Base-by-base conservation (phyloP, 1,140 invertebrate genomes). In the Drosophila repletoides region DNA sequence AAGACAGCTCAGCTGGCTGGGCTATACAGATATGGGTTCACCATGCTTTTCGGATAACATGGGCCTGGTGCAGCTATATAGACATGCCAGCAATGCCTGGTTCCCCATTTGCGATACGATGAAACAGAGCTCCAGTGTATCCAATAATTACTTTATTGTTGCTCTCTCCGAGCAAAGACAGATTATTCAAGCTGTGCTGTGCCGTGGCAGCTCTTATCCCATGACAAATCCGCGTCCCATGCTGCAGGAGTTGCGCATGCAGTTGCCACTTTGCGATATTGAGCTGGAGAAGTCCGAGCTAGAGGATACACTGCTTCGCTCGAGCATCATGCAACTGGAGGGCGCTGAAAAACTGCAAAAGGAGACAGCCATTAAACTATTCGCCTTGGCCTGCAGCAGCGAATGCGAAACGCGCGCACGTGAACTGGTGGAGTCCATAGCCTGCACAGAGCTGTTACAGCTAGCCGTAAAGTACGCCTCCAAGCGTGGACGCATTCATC, bases 391-490 rank as follows among this genome's bases (percentile, higher is more conserved):
- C 0, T 97, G 95, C 81, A 93, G 94, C 68, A 94, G 93, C 86
- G 96, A 97, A 89, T 92, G 95, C 31, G 97, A 99, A 76, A 94
- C 94, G 72, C 92, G 97, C 31, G 97, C 96, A 0, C 88, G 97
- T 2, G 97, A 98, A 90, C 91, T 98, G 4, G 96, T 97, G 88
- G 93, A 96, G 74, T 91, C 97, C 75, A 94, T 98, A 88, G 93
- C 93, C 7, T 94, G 95, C 68, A 92, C 94, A 1, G 93, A 95
- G 36, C 92, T 97, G 0, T 88, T 98, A 28, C 95, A 96, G 72
- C 91, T 97, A 19, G 97, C 96, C 2, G 94, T 97, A 2, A 97
- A 96, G 76, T 98, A 98, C 91, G 95, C 97, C 2, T 93, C 93
- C 2, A 94, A 95, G 60, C 90, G 95, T 0, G 94, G 94, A 26